These are phyloP conservation scores for Peromyscus polionotus DNA, from an alignment of 2,113 vertebrate genomes.

Conservation along the genomic window DNA sequence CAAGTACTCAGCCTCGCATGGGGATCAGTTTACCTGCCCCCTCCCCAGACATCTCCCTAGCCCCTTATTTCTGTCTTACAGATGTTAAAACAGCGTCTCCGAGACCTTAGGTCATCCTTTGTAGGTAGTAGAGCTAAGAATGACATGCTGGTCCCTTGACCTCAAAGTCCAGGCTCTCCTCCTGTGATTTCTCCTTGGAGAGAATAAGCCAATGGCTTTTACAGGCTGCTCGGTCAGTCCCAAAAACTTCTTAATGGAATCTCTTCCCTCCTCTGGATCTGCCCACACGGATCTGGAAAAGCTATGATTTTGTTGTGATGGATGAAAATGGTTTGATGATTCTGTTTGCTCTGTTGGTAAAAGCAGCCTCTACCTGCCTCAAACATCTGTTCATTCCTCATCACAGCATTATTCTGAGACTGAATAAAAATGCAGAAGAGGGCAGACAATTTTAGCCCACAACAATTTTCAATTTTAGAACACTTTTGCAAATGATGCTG, in stretches of 20 bases:
- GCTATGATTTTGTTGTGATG: background rate
- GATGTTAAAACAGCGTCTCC: background rate
- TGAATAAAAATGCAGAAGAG: slow-evolving; percentile 13
- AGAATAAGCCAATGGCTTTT: background rate
- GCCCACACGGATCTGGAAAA: background rate
- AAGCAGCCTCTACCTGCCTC: slow-evolving; percentile 22
- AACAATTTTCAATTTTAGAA: slow-evolving; percentile 59
- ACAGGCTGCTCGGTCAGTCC: background rate
- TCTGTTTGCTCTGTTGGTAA: background rate
- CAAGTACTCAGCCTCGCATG: background rate
- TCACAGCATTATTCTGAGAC: background rate
- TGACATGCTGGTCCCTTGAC: background rate
- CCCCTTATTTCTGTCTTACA: background rate
- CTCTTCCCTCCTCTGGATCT: background rate
- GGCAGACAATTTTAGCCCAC: slow-evolving; percentile 23
- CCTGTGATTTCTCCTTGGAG: fast-evolving
- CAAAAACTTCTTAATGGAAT: background rate
- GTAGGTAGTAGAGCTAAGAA: background rate
- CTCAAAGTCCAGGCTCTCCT: background rate
- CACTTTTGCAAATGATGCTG: slow-evolving; percentile 30
- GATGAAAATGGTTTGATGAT: background rate
- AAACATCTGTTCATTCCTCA: slow-evolving; percentile 40
- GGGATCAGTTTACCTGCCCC: background rate
- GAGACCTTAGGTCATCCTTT: background rate
- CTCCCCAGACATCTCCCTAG: background rate